Evolutionary conservation across 2,888 invertebrate species (phyloP), one percentile per base, ranked within the genome.

Genomic region (Mycogona germanica): DNA sequence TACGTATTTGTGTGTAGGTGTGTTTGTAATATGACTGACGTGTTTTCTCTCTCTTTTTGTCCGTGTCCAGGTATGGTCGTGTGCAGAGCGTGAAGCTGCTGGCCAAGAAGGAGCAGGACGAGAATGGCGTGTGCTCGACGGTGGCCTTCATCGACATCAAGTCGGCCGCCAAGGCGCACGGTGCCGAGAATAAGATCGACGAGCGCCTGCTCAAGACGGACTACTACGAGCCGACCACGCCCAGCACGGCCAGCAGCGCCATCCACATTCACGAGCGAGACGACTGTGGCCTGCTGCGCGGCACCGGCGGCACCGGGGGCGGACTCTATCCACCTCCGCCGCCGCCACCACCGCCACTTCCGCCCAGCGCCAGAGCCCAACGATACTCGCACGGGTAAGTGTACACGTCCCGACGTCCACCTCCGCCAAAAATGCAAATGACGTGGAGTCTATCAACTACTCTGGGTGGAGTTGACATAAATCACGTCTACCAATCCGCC

Each of bases 81-180:
- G 91, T 92, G 77, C 92, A 92, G 78, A 91, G 87, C 80, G 88
- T 89, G 78, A 89, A 88, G 77, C 78, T 91, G 75, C 79, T 89
- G 79, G 80, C 84, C 58, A 64, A 60, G 62, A 66, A 60, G 50
- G 62, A 64, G 47, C 62, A 63, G 29, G 64, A 60, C n/a, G 25
- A 52, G 9, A 45, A 45, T 23, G 52, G 52, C n/a, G 48, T 82
- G 72, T 84, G 85, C 75, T 87, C 87, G 73, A 85, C 87, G 71
- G 87, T 88, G 75, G 87, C 87, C 74, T 92, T 92, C 78, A 89
- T 91, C 82, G 92, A 93, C 78, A 91, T 92, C 77, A 88, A 87
- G 76, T 89, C 89, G 68, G 92, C 92, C 70, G 82, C 88, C 70
- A 92, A 91, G 76, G 87, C 92, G 64, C 87, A 89, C 74, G 84